Base-by-base conservation (phyloP, 2,113 vertebrate species). In the Psophia crepitans region DNA sequence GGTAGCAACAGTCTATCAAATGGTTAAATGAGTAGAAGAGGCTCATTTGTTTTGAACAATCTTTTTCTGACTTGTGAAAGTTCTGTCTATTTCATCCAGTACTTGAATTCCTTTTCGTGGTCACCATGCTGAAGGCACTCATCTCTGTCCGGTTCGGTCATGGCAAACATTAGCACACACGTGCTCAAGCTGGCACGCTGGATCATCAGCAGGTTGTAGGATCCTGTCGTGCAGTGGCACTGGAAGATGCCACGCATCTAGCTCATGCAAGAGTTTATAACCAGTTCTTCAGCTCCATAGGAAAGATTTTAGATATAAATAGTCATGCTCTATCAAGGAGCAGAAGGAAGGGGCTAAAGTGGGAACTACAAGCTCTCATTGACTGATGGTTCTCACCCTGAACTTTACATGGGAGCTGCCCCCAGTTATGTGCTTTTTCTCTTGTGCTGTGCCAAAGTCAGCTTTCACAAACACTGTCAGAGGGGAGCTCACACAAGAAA, bases 121-220 rank as follows among this genome's bases (percentile, higher is more conserved):
- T 4, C 39, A 28, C 7, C 1, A 1, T 33, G 57, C 63, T 51
- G 54, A 11, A 32, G 64, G 10, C 44, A 19, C 44, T 81, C 6
- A 15, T 53, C 11, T 81, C 44, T 26, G 7, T 58, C 30, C 15
- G 5, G 41, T 28, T 15, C 0, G 0, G 13, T 12, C 33, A 7
- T 18, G 39, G 48, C 39, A 33, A 43, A 30, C 2, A 60, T 48
- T 30, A 51, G 39, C 43, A 33, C 15, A 16, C 19, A 13, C 1
- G 0, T 23, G 32, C n/a, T 79, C n/a, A 43, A 58, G 27, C 32
- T 64, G 37, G 11, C 11, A 27, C 61, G 22, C 1, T 4, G 33
- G 35, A 17, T 8, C 73, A 43, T 26, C 23, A 48, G 20, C 43
- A 76, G 24, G 7, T 6, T 71, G 17, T 44, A 41, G 26, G 30